phyloP scores from a whole-genome alignment of 2,888 invertebrate genomes.

The Rhagonycha fulva region DNA sequence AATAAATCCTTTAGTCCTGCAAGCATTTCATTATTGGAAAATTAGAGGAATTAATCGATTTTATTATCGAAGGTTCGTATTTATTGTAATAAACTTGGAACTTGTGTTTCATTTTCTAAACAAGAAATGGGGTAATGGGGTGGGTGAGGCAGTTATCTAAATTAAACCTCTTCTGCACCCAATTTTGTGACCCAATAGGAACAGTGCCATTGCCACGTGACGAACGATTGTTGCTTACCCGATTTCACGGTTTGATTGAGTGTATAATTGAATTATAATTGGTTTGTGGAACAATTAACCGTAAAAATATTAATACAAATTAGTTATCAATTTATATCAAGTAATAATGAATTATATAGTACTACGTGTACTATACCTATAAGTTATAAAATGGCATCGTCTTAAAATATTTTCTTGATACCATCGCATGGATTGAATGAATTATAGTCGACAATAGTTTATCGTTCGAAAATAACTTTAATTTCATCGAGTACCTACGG shows the following conservation, averaged over 20 bases:
- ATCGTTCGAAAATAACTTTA: conserved; percentile 16
- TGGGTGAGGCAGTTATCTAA: neutral
- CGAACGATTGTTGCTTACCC: conserved; percentile 25
- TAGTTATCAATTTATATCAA: conserved; percentile 17
- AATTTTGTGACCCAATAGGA: conserved; percentile 3
- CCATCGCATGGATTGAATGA: conserved; percentile 12
- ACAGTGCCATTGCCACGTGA: conserved; percentile 6
- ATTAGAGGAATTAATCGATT: neutral
- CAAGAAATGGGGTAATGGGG: neutral
- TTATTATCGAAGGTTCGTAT: neutral
- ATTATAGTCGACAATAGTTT: conserved; percentile 17
- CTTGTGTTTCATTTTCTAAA: neutral
- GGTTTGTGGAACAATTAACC: conserved; percentile 30
- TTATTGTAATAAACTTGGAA: neutral
- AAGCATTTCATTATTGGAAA: neutral
- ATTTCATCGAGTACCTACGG: conserved; percentile 12
- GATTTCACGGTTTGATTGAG: conserved; percentile 37
- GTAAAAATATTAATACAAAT: conserved; percentile 26
- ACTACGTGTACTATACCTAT: neutral
- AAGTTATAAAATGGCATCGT: neutral
- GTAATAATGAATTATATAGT: conserved; percentile 10
- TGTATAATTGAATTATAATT: conserved; percentile 41
- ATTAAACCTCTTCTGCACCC: neutral
- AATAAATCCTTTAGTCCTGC: neutral
- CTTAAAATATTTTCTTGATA: neutral